phyloP scores from a whole-genome alignment of 2,888 invertebrate genomes.

The Acronicta psi region DNA sequence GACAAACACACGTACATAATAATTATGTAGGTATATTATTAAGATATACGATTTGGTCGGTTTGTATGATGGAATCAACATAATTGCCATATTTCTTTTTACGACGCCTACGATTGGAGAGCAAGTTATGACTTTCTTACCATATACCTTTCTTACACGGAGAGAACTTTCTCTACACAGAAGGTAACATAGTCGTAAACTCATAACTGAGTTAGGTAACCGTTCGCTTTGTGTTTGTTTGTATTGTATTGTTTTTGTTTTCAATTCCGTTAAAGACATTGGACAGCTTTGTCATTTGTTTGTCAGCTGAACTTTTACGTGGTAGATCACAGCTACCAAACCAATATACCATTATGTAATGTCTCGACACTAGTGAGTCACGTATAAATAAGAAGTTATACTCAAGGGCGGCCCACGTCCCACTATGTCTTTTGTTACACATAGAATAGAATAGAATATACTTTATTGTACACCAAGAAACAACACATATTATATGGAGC shows the following conservation, averaged over 20 bases:
- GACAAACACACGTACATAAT: no score
- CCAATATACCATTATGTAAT: no score
- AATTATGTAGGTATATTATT: no score
- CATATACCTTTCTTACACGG: neutral
- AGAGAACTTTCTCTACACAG: constrained; percentile 29
- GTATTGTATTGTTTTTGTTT: constrained; percentile 22
- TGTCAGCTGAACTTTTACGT: constrained; percentile 26
- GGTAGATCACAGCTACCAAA: constrained; percentile 25
- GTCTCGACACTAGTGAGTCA: constrained; percentile 3
- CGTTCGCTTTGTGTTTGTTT: constrained; percentile 9
- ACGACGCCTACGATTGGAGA: neutral
- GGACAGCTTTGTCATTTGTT: constrained; percentile 24
- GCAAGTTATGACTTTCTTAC: neutral
- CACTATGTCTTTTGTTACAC: neutral
- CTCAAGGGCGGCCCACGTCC: neutral
- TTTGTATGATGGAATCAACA: neutral
- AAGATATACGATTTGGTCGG: neutral
- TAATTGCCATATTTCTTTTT: neutral
- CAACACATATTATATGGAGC: no score
- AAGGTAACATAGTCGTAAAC: constrained; percentile 6
- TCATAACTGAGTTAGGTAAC: constrained; percentile 20
- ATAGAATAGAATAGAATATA: no score
- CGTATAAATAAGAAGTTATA: constrained; percentile 12
- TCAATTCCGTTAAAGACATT: constrained; percentile 24
- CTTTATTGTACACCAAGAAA: no score